Percentiles rank a stretch among this genome's conserved stretches.
Conservation (phyloP, 1,140 invertebrate species). For the Paracyclopina nana region DNA sequence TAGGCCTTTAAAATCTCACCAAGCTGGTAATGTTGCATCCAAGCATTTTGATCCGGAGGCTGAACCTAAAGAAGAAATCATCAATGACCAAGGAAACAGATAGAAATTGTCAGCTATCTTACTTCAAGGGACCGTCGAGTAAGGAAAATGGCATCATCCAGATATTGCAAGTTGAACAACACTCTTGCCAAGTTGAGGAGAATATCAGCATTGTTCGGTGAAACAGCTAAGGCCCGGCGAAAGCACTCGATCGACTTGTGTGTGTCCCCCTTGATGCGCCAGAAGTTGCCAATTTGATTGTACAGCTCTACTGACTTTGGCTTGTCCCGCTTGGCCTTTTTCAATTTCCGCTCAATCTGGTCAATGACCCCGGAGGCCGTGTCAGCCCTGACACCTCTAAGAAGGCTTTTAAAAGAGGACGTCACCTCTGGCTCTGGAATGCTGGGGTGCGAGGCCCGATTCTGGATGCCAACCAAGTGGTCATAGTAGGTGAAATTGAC, state of each 20-base stretch:
- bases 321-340: constrained; percentile 62
- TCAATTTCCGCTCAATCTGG: constrained; percentile 47
- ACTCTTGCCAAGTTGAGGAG: constrained; percentile 61
- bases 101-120: too few species aligned
- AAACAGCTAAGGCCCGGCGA: constrained; percentile 54
- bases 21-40: constrained; percentile 56
- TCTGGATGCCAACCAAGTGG: constrained; percentile 55
- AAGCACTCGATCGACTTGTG: constrained; percentile 63
- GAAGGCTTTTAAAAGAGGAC: constrained; percentile 37
- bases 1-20: constrained; percentile 39
- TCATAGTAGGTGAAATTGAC: constrained; percentile 74
- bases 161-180: constrained; percentile 58
- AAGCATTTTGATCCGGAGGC: constrained; percentile 56
- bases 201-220: constrained; percentile 62
- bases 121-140: constrained; percentile 45
- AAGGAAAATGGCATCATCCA: constrained; percentile 68
- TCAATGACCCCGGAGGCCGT: constrained; percentile 62
- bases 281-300: constrained; percentile 71
- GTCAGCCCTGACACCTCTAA: constrained; percentile 38
- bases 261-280: constrained; percentile 26
- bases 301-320: constrained; percentile 64
- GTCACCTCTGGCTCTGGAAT: constrained; percentile 45
- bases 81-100: too few species aligned
- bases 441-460: constrained; percentile 42
- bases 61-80: too few species aligned